phyloP scores from a whole-genome alignment of 1,140 invertebrate species.

The Xylocopa sonorina region DNA sequence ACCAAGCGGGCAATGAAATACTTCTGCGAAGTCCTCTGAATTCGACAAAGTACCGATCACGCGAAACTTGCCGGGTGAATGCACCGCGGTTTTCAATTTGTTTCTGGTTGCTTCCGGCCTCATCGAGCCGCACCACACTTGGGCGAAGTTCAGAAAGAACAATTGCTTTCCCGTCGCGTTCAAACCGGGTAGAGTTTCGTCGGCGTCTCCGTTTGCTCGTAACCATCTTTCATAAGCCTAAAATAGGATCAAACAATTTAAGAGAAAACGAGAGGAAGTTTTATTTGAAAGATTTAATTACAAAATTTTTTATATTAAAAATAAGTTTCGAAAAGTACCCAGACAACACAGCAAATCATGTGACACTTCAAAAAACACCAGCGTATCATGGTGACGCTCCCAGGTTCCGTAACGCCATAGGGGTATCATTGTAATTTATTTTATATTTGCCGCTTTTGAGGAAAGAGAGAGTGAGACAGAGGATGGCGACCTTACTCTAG shows the following conservation, averaged over 20 bases:
- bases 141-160: constrained; percentile 93
- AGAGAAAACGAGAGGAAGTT: too few species aligned
- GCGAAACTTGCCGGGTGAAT: constrained; percentile 90
- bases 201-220: constrained; percentile 76
- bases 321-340: too few species aligned
- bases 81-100: constrained; percentile 90
- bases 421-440: too few species aligned
- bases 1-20: constrained; percentile 86
- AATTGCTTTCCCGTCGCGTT: constrained; percentile 89
- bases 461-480: too few species aligned
- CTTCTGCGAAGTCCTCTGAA: constrained; percentile 89
- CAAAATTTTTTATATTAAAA: too few species aligned
- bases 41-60: constrained; percentile 93
- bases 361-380: too few species aligned
- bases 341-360: too few species aligned
- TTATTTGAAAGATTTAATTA: too few species aligned
- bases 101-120: constrained; percentile 91
- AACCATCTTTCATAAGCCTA: constrained; percentile 87
- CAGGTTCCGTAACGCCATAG: too few species aligned
- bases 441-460: too few species aligned
- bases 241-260: not conserved
- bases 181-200: constrained; percentile 87
- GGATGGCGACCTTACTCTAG: too few species aligned
- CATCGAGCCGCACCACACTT: constrained; percentile 95
- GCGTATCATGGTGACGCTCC: too few species aligned